Conservation (phyloP, 2,797 vertebrate genomes). For the Tadarida brasiliensis region DNA sequence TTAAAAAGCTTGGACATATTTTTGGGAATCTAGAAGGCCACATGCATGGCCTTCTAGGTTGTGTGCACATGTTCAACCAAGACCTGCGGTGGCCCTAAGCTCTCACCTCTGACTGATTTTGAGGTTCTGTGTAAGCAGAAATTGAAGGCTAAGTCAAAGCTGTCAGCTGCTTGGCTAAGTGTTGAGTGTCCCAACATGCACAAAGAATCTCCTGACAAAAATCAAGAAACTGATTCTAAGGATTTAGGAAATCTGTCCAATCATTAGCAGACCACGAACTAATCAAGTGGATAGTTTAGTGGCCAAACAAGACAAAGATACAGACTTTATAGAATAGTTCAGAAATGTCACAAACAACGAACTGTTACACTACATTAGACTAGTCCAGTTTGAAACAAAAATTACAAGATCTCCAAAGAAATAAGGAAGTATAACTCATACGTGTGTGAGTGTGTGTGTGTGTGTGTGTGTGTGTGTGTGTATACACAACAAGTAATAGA, state of each 20-base stretch:
- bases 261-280: not conserved
- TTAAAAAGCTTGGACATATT: not conserved
- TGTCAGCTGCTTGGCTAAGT: not conserved
- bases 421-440: not conserved
- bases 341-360: not conserved
- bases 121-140: not conserved
- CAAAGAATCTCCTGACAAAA: not conserved
- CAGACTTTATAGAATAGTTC: not conserved
- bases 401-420: not conserved
- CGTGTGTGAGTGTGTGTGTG: fast-evolving
- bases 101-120: not conserved
- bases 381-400: not conserved
- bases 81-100: not conserved
- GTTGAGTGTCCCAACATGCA: not conserved
- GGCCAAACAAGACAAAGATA: not conserved
- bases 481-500: not conserved
- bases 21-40: not conserved
- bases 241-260: not conserved
- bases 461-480: fast-evolving
- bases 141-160: not conserved
- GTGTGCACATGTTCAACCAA: not conserved
- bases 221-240: not conserved
- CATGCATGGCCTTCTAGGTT: not conserved
- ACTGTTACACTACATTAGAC: not conserved
- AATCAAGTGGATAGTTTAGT: not conserved